Base-by-base conservation (phyloP, 2,113 vertebrate genomes). In the Agapornis roseicollis region DNA sequence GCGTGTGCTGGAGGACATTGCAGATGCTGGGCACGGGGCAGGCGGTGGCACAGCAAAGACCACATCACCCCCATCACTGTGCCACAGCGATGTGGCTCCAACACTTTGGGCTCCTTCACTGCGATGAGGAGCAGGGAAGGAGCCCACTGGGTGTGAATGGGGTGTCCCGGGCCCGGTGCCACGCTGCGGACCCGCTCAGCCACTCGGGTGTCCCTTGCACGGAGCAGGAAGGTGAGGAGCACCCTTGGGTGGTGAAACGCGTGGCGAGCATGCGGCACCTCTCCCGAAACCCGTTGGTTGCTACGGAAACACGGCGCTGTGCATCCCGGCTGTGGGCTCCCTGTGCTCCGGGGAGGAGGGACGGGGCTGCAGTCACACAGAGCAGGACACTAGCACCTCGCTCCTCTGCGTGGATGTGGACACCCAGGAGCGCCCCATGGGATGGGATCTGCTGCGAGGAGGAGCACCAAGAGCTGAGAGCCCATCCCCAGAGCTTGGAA, bases 251-350 rank as follows among this genome's bases (percentile, higher is more conserved):
- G 96, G 91, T 73, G 5, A 20, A 94, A 49, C 27, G 49, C 39
- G 28, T 42, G 74, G 95, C 78, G 94, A 1, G 96, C 92, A 92
- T 89, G 95, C 95, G 17, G 94, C 93, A 94, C 94, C 95, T 91
- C 37, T 93, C 95, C 96, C 61, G 56, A 91, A 95, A 94, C 91
- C 91, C 79, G 84, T 61, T 92, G 94, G 93, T 96, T 97, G 95
- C 95, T 93, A 96, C 87, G 95, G 96, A 94, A 97, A 95, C 93
- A 70, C 84, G 66, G 84, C 94, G 92, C 96, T 97, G 91, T 89
- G 80, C 73, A 84, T 87, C 80, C 96, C 89, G 4, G 2, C 82
- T 89, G 91, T 94, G 96, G 95, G 93, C 89, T 90, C n/a, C 65
- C 94, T 90, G 90, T 17, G 91, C 86, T 87, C 88, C 82, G 93